Conservation (phyloP, 1,140 invertebrate species). For the Aphaenogaster floridana region DNA sequence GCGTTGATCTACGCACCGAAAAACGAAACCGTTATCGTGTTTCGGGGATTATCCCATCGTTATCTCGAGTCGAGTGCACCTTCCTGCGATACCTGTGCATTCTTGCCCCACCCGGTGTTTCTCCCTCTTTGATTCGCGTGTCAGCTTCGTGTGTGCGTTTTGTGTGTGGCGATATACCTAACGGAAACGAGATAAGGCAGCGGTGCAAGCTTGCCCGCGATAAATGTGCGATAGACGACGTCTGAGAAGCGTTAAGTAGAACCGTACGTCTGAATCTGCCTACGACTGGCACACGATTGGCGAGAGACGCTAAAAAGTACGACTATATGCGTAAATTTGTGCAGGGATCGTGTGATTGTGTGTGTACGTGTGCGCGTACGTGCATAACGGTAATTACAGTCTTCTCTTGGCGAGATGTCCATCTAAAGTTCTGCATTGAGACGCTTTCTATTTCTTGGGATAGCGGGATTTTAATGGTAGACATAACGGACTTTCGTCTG, state of each 20-base stretch:
- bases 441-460: neutral
- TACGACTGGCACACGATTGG: slow-evolving; percentile 17
- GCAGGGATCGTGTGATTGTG: slow-evolving; percentile 66
- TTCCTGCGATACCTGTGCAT: neutral
- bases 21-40: neutral
- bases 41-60: neutral
- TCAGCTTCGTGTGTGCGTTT: slow-evolving; percentile 18
- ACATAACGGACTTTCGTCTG: slow-evolving; percentile 4
- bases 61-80: slow-evolving; percentile 9
- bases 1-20: slow-evolving; percentile 5
- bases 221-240: slow-evolving; percentile 58
- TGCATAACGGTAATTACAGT: slow-evolving; percentile 67
- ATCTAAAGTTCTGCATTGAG: slow-evolving; percentile 28
- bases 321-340: slow-evolving; percentile 58
- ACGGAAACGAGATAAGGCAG: slow-evolving; percentile 60
- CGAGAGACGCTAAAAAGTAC: slow-evolving; percentile 42
- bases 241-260: slow-evolving; percentile 50
- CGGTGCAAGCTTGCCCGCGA: slow-evolving; percentile 67
- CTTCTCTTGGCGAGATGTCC: slow-evolving; percentile 25
- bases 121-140: neutral
- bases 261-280: slow-evolving; percentile 23
- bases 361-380: slow-evolving; percentile 74
- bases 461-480: neutral
- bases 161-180: slow-evolving; percentile 28
- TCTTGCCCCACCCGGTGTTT: neutral